Conservation (phyloP, 2,888 invertebrate genomes). For the Pocota personata region DNA sequence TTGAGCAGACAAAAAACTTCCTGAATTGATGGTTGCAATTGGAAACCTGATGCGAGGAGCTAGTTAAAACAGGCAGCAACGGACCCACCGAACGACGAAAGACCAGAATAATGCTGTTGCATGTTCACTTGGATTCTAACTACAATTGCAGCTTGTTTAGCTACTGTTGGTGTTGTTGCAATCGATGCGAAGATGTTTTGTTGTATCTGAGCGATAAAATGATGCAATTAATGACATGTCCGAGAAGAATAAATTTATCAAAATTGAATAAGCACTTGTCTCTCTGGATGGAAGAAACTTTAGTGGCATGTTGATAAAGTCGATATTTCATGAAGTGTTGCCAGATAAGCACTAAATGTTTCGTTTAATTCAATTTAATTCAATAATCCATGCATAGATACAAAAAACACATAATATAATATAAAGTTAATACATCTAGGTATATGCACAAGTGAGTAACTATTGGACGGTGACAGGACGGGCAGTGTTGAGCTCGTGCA, state of each 20-base stretch:
- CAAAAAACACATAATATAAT: no score
- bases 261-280: conserved; percentile 66
- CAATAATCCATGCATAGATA: no score
- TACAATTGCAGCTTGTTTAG: conserved; percentile 63
- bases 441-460: no score
- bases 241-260: conserved; percentile 71
- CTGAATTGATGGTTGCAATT: conserved; percentile 47
- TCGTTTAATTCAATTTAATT: no score
- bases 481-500: no score
- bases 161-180: conserved; percentile 49
- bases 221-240: conserved; percentile 72
- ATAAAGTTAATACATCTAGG: no score
- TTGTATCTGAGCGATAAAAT: conserved; percentile 63
- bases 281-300: not conserved
- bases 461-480: no score
- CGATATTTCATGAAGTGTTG: conserved; percentile 8
- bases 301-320: not conserved
- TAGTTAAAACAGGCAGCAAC: conserved; percentile 23
- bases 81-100: not conserved
- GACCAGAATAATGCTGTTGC: conserved; percentile 28
- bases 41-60: conserved; percentile 60
- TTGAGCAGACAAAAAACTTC: conserved; percentile 40
- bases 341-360: no score
- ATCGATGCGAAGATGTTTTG: conserved; percentile 56
- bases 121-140: conserved; percentile 35